A percentile compares a stretch with the other conserved stretches of the same genome.
Evolutionary conservation across 1,140 invertebrate genomes (phyloP).

Genomic region (Zaprionus camerounensis): DNA sequence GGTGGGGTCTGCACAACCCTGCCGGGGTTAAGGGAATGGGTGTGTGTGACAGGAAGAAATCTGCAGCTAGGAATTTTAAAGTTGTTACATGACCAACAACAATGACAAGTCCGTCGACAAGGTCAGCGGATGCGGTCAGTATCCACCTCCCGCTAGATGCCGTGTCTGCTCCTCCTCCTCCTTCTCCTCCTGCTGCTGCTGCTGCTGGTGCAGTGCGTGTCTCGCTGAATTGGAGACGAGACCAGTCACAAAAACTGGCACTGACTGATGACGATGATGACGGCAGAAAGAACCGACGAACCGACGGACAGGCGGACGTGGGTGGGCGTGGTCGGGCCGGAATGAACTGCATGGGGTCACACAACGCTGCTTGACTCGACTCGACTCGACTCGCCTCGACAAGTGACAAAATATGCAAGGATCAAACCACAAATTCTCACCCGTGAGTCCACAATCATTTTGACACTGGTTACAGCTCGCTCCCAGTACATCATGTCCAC

Average conservation of each 20-base stretch:
- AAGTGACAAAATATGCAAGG: conserved; percentile 83
- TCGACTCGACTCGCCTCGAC: conserved; percentile 29
- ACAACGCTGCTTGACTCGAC: neutral
- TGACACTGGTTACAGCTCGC: conserved; percentile 73
- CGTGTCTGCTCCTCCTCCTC: neutral
- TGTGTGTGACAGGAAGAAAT: conserved; percentile 31
- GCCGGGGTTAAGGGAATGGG: neutral
- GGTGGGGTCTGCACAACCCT: neutral
- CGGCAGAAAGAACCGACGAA: conserved; percentile 3
- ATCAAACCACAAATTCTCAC: conserved; percentile 82
- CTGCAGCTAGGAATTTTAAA: conserved; percentile 55
- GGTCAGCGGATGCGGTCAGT: conserved; percentile 59
- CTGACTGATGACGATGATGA: conserved; percentile 43
- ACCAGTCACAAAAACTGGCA: conserved; percentile 21
- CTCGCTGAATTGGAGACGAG: conserved; percentile 13
- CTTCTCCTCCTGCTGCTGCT: neutral
- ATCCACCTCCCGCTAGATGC: neutral
- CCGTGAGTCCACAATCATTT: conserved; percentile 82
- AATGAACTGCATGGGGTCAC: neutral
- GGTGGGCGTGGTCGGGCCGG: neutral
- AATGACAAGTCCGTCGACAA: conserved; percentile 47
- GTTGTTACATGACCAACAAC: conserved; percentile 59
- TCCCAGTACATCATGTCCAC: conserved; percentile 5
- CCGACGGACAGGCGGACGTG: neutral
- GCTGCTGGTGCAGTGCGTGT: conserved; percentile 2